These are phyloP conservation scores for Dendroctonus valens DNA, from an alignment of 1,140 invertebrate species.

Conservation along the genomic window DNA sequence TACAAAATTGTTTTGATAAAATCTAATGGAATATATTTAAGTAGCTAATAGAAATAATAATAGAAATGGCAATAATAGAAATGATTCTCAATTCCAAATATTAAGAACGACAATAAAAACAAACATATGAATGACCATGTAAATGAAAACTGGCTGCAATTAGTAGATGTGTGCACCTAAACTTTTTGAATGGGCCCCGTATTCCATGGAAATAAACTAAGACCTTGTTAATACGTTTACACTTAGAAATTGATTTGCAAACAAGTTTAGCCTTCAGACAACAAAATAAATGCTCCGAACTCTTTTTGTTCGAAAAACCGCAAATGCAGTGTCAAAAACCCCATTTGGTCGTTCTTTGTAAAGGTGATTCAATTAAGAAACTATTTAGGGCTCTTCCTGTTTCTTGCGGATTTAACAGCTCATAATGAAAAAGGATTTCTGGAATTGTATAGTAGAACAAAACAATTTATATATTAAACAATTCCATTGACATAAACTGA, in stretches of 20 bases:
- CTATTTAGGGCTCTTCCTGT: constrained; percentile 1
- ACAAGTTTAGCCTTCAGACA: constrained; percentile 21
- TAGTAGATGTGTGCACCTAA: too few relatives aligned
- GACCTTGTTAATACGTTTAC: not conserved
- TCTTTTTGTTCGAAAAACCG: constrained; percentile 6
- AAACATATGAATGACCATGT: too few relatives aligned
- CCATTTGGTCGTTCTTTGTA: constrained; percentile 2
- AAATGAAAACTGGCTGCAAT: too few relatives aligned
- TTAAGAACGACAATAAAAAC: too few relatives aligned
- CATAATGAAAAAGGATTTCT: not conserved
- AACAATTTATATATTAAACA: too few relatives aligned
- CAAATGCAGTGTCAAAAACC: constrained; percentile 18
- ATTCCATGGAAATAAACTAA: not conserved
- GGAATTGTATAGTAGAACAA: not conserved
- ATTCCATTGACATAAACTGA: too few relatives aligned
- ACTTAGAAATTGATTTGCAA: constrained; percentile 12
- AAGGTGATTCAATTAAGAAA: constrained; percentile 13
- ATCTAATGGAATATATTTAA: too few relatives aligned
- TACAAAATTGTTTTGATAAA: too few relatives aligned
- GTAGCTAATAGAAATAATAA: too few relatives aligned
- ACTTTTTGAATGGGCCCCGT: too few relatives aligned
- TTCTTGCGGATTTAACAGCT: not conserved
- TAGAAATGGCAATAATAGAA: too few relatives aligned
- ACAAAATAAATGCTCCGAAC: constrained; percentile 4
- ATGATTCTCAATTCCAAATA: too few relatives aligned